A percentile compares a stretch with the other conserved stretches of the same genome.
These are phyloP conservation scores for Vanacampus margaritifer DNA, from an alignment of 2,113 vertebrate genomes.

Conservation along the genomic window DNA sequence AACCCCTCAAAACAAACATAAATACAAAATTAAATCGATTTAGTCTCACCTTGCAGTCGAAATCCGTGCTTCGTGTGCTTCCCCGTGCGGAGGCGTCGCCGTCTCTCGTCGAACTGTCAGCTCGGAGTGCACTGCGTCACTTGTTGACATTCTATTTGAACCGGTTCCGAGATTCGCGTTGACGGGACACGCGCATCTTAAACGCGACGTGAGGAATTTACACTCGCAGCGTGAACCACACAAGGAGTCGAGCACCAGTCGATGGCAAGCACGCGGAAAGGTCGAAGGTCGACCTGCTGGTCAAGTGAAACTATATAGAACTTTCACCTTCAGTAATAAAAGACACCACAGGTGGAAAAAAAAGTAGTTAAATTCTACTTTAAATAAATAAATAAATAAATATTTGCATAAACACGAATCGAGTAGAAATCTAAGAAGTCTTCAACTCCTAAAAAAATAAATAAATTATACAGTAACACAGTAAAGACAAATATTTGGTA, in stretches of 20 bases:
- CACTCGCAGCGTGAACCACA: not conserved
- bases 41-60: constrained; percentile 23
- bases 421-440: too few relatives aligned
- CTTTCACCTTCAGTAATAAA: not conserved
- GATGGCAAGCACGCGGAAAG: fast-evolving
- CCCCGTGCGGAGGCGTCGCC: constrained; percentile 16
- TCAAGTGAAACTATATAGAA: not conserved
- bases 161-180: constrained; percentile 24
- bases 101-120: constrained; percentile 34
- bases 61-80: not conserved
- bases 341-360: not conserved
- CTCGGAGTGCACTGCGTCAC: constrained; percentile 54
- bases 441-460: too few relatives aligned
- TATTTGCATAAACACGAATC: not conserved
- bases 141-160: constrained; percentile 60
- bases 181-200: not conserved
- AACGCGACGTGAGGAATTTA: constrained; percentile 4
- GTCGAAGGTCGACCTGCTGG: constrained; percentile 31
- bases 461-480: too few relatives aligned
- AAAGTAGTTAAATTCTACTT: not conserved
- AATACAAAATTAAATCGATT: not conserved
- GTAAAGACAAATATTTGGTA: too few relatives aligned
- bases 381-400: not conserved
- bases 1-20: not conserved
- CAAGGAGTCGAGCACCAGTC: not conserved